These are phyloP conservation scores for Carpatolechia fugitivella DNA, from an alignment of 2,888 invertebrate species.

Conservation along the genomic window DNA sequence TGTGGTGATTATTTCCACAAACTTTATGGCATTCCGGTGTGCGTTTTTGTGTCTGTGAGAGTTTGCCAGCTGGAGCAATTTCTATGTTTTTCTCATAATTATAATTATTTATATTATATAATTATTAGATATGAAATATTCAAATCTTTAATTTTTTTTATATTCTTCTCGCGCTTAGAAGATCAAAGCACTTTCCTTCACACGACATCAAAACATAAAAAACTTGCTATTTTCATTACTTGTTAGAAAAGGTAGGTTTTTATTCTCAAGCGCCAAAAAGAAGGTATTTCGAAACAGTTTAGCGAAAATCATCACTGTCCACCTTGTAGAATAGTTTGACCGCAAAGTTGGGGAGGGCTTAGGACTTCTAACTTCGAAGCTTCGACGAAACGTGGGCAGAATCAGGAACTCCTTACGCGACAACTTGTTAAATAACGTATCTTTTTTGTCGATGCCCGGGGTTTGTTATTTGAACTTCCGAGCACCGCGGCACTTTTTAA, in stretches of 20 bases:
- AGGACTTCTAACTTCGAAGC: constrained; percentile 8
- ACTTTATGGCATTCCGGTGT: too few relatives aligned
- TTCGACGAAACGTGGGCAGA: not conserved
- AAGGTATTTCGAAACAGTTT: not conserved
- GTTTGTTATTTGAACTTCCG: not conserved
- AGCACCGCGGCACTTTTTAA: not conserved
- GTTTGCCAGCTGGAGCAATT: too few relatives aligned
- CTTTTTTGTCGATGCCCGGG: not conserved
- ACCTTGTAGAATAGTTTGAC: constrained; percentile 10
- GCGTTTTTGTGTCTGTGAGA: too few relatives aligned
- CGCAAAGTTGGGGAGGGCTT: constrained; percentile 13
- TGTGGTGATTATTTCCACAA: too few relatives aligned
- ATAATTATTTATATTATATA: too few relatives aligned
- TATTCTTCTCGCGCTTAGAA: too few relatives aligned
- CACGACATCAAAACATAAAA: too few relatives aligned
- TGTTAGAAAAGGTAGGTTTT: not conserved
- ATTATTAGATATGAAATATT: too few relatives aligned
- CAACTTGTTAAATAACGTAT: not conserved
- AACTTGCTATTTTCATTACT: not conserved
- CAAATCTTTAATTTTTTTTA: too few relatives aligned
- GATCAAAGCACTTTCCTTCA: too few relatives aligned
- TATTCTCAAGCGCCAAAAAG: not conserved
- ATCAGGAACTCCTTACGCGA: not conserved
- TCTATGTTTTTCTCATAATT: too few relatives aligned
- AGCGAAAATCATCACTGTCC: not conserved